These are phyloP conservation scores for Alligator sinensis DNA, from an alignment of 2,113 vertebrate species.

Conservation along the genomic window DNA sequence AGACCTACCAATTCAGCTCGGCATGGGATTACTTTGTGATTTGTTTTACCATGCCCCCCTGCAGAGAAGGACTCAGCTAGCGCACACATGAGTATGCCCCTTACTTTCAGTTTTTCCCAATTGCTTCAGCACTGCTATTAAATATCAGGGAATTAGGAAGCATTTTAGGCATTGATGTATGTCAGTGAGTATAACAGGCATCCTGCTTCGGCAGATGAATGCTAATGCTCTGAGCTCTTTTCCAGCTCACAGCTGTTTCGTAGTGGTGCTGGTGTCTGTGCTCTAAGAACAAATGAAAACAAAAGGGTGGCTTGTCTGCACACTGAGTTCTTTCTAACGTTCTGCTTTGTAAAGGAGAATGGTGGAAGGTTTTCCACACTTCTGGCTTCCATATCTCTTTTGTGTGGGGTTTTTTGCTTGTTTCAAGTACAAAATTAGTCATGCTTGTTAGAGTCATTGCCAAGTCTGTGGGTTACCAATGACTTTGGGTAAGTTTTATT, in stretches of 20 bases:
- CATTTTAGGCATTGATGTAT: not conserved
- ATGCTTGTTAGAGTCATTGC: not conserved
- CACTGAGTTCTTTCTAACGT: not conserved
- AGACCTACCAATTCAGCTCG: not conserved
- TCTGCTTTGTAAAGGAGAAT: not conserved
- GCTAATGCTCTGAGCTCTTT: accelerated
- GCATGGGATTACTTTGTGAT: not conserved
- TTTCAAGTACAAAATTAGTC: conserved; percentile 47
- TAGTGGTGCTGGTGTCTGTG: not conserved
- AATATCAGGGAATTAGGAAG: not conserved
- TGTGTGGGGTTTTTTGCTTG: not conserved
- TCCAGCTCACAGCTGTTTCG: not conserved
- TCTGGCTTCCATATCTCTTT: not conserved
- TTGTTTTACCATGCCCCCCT: not conserved
- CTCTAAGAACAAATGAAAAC: not conserved
- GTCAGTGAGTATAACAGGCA: no score
- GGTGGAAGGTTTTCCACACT: not conserved
- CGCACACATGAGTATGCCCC: not conserved
- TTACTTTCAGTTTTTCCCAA: not conserved
- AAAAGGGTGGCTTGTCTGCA: not conserved
- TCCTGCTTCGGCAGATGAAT: not conserved
- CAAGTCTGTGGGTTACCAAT: not conserved
- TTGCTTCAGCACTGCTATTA: not conserved
- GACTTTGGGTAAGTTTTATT: not conserved
- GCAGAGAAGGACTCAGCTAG: not conserved